Base-by-base conservation (phyloP, 2,797 vertebrate species). In the Aotus griseimembra region DNA sequence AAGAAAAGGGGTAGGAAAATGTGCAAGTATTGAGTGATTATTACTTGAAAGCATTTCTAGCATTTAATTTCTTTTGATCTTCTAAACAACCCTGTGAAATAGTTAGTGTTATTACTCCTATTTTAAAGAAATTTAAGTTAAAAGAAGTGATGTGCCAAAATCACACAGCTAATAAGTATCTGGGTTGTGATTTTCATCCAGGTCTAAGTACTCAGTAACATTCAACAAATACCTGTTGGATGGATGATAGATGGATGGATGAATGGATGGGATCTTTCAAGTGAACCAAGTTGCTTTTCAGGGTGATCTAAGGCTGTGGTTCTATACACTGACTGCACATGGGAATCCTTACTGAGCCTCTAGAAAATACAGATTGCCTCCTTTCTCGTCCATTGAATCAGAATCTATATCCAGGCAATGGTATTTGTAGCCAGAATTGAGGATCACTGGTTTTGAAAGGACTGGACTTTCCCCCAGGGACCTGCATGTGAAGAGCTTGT, bases 211-310 rank as follows among this genome's bases (percentile, higher is more conserved):
- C 44, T 87, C 95, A 75, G 33, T 67, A 97, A 73, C 41, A 87
- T 17, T 96, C 83, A 90, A 28, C 92, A 86, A 97, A 84, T 67
- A 86, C n/a, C 90, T 94, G n/a, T 64, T 94, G 30, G 88, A 86
- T 89, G 58, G 84, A 36, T 85, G 7, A 57, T 11, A 55, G 58
- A 73, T 28, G 76, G 30, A 33, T 50, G 17, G 44, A 48, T 77
- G 80, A 67, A 33, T 77, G 48, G 15, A 3, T 92, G 15, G 64
- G 15, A 70, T 95, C 64, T 90, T 96, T 81, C 52, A 91, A 84
- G 46, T 77, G 4, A 1, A 57, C 20, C 19, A 88, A 6, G 17
- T 82, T 87, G 41, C 33, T 73, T 85, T 96, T 92, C 44, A 82
- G 15, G 33, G 26, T 88, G 4, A 6, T 81, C 48, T 77, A 36